Evolutionary conservation across 2,888 invertebrate genomes (phyloP), one percentile per base, ranked within the genome.

Genomic region (Eudemis profundana): DNA sequence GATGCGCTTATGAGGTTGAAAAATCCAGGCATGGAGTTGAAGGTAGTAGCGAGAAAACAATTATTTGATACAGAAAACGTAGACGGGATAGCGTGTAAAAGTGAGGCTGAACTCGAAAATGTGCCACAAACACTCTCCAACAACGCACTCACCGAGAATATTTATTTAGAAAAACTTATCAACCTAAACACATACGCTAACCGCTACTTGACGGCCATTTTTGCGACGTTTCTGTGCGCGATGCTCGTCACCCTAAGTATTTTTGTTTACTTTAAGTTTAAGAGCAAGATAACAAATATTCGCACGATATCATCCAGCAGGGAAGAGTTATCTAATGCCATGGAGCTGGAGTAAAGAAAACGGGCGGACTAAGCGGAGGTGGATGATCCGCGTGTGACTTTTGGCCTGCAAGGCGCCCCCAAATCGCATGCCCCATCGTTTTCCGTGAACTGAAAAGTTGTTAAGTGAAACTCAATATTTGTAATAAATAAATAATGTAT

Each of bases 321-420:
- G 19, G 51, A 65, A 47, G 53, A 44, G 1, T 50, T 65, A 12
- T 19, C 59, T 4, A 60, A 65, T 65, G 59, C 53, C 2, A 65
- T 65, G 8, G 65, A 65, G 51, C 46, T 65, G 53, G 59, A 65
- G 8, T 65, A 65, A 19, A 19, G 4, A 19, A 10, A 14, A n/a
- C n/a, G n/a, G n/a, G n/a, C n/a, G n/a, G n/a, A n/a, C n/a, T 7
- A 27, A 27, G 33, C 10, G 33, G 1, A 8, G 2, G 33, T 33
- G 8, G 8, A 4, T 10, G 33, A n/a, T 33, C 8, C 33, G 33
- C 8, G 10, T 33, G n/a, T n/a, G n/a, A n/a, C n/a, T n/a, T n/a
- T n/a, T n/a, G n/a, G n/a, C n/a, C n/a, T n/a, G n/a, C n/a, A n/a
- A n/a, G n/a, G n/a, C n/a, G n/a, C n/a, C n/a, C n/a, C n/a, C n/a